Conservation (phyloP, 2,888 invertebrate species). For the Orthonevra nobilis region DNA sequence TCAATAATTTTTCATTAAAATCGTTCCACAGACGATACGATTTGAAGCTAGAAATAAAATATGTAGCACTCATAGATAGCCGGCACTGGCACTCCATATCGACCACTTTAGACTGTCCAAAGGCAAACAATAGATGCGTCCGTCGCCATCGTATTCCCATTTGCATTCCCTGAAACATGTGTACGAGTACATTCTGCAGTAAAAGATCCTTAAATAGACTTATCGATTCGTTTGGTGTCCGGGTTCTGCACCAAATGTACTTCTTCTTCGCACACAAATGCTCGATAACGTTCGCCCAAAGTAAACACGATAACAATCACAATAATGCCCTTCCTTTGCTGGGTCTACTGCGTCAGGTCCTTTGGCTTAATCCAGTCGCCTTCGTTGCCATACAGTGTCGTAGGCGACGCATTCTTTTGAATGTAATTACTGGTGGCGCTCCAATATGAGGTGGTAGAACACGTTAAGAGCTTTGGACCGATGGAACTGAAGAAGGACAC, state of each 20-base stretch:
- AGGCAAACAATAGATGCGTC: constrained; percentile 6
- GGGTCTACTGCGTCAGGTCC: neutral
- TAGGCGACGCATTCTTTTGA: constrained; percentile 45
- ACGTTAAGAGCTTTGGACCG: constrained; percentile 43
- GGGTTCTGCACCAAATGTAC: constrained; percentile 7
- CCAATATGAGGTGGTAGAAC: constrained; percentile 17
- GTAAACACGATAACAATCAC: constrained; percentile 50
- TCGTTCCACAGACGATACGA: constrained; percentile 14
- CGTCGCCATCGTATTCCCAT: neutral
- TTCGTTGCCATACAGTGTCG: constrained; percentile 16
- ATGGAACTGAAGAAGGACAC: constrained; percentile 41
- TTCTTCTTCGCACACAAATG: constrained; percentile 30
- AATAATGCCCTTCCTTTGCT: constrained; percentile 15
- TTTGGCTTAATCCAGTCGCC: constrained; percentile 13
- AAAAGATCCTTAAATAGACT: constrained; percentile 7
- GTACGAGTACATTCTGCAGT: constrained; percentile 26
- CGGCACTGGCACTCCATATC: too few species aligned
- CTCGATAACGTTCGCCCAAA: constrained; percentile 48
- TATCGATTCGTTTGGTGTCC: constrained; percentile 23
- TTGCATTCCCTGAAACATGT: constrained; percentile 17
- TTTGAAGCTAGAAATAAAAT: constrained; percentile 44
- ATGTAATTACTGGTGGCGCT: constrained; percentile 51
- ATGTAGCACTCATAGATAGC: too few species aligned
- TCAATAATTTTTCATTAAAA: constrained; percentile 55
- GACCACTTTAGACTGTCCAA: neutral